Conservation (phyloP, 2,113 vertebrate species). For the Aptenodytes forsteri region DNA sequence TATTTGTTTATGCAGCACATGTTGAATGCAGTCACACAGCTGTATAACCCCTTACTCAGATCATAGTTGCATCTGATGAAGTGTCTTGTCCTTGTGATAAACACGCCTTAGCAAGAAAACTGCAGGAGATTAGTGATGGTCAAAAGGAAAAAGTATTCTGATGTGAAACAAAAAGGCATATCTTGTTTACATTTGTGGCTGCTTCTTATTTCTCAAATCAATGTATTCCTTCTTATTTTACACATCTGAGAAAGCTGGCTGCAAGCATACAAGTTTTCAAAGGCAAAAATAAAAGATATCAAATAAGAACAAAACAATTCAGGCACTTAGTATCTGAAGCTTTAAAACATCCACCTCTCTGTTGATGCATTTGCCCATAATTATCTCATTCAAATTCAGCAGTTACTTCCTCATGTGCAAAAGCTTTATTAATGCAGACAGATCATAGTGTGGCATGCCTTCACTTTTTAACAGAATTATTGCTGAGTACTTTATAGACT, state of each 20-base stretch:
- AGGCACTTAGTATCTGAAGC: background rate
- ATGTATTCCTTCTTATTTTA: background rate
- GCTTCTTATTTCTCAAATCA: background rate
- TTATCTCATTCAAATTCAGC: background rate
- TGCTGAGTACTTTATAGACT: background rate
- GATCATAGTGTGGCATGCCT: background rate
- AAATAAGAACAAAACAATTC: background rate
- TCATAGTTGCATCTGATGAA: background rate
- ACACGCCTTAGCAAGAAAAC: background rate
- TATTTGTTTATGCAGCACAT: background rate
- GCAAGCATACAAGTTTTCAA: background rate
- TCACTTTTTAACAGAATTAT: background rate
- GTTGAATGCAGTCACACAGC: background rate
- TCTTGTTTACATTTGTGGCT: background rate
- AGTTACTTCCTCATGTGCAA: background rate
- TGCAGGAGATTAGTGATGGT: background rate
- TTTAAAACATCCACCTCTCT: background rate
- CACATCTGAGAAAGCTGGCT: background rate
- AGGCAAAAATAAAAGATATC: background rate
- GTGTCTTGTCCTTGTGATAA: background rate
- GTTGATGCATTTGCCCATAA: background rate
- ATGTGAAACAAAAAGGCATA: background rate
- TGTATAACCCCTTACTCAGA: background rate
- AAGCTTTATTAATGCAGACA: background rate
- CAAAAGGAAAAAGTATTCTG: background rate